Evolutionary conservation across 2,113 vertebrate genomes (phyloP).

Genomic region (Gopherus flavomarginatus): DNA sequence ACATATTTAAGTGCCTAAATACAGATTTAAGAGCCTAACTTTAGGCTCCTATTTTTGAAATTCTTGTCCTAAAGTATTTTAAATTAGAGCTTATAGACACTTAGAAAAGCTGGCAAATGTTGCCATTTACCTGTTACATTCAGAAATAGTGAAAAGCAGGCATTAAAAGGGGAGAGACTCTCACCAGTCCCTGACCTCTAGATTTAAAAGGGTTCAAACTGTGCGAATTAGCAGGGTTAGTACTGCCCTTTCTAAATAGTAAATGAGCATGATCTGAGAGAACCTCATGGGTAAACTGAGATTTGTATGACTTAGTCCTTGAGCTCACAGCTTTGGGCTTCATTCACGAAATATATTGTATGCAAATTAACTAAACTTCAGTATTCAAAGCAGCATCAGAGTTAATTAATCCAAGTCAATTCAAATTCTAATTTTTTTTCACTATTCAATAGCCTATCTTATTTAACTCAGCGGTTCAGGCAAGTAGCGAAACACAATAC

Average conservation of each 20-base stretch:
- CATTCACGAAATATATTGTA: neutral
- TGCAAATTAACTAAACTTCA: neutral
- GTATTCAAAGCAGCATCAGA: neutral
- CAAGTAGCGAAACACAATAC: neutral
- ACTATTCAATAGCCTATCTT: neutral
- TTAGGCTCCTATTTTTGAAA: neutral
- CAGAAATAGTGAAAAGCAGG: neutral
- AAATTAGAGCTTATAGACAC: neutral
- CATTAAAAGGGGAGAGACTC: neutral
- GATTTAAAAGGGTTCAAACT: neutral
- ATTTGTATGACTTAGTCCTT: neutral
- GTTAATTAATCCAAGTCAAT: neutral
- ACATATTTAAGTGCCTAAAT: neutral
- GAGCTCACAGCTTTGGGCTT: neutral
- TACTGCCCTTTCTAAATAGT: neutral
- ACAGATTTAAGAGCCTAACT: neutral
- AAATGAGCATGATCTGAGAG: neutral
- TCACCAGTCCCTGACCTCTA: neutral
- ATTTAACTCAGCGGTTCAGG: neutral
- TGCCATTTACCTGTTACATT: neutral
- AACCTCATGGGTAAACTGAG: neutral
- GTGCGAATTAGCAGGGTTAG: neutral
- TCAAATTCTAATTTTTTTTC: neutral
- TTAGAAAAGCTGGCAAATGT: neutral
- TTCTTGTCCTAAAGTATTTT: neutral